phyloP scores from a whole-genome alignment of 1,140 invertebrate species.

The Dendrolimus kikuchii region DNA sequence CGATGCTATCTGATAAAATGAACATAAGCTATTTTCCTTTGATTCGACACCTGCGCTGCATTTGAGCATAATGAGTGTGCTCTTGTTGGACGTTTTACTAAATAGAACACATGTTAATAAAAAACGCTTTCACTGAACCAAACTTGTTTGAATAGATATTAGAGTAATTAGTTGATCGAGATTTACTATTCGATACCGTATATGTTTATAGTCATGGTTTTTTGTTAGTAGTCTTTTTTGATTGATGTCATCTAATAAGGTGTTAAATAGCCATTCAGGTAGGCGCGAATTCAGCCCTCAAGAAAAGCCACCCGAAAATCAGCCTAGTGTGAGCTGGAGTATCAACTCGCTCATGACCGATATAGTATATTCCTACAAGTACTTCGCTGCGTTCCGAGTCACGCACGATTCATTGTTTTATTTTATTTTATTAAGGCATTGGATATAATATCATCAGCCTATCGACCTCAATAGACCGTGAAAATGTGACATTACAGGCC shows the following conservation, averaged over 20 bases:
- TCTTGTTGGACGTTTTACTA: constrained; percentile 22
- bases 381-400: no score
- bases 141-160: constrained; percentile 35
- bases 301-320: no score
- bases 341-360: no score
- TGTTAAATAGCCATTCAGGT: constrained; percentile 2
- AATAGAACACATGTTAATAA: constrained; percentile 34
- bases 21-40: no score
- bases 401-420: no score
- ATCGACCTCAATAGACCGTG: no score
- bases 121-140: constrained; percentile 60
- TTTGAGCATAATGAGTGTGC: constrained; percentile 15
- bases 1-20: background rate
- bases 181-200: constrained; percentile 9
- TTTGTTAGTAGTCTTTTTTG: constrained; percentile 9
- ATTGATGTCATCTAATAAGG: constrained; percentile 4
- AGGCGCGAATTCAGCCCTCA: background rate
- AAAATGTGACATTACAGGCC: no score
- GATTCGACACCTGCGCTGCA: constrained; percentile 5
- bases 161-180: constrained; percentile 47
- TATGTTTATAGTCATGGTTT: constrained; percentile 13
- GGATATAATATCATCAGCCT: no score
- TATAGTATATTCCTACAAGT: no score
- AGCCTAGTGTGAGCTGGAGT: no score
- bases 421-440: no score